Evolutionary conservation across 2,113 vertebrate species (phyloP), one percentile per base, ranked within the genome.

Genomic region (Spilogale gracilis): DNA sequence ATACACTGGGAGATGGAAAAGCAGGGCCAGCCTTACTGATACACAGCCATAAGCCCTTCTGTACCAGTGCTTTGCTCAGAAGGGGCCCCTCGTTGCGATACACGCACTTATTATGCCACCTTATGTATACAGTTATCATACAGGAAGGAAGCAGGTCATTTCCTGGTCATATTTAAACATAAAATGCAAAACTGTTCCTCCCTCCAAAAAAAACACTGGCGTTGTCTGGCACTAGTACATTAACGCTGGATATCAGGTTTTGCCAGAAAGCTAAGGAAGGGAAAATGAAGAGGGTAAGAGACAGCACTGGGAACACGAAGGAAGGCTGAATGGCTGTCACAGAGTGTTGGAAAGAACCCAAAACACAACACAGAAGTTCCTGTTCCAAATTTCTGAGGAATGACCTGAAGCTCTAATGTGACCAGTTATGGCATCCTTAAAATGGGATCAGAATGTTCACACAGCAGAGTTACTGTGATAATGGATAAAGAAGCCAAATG

Each of bases 101-200:
- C 6, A 12, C 8, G 52, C 60, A 43, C 48, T 78, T 5, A 73
- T 58, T 43, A 16, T 45, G n/a, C 43, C 3, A 25, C 60, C 21
- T 23, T 30, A 20, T 13, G 4, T 23, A 27, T 45, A 43, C 20
- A 60, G 7, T 23, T 88, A 56, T 25, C 21, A 63, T 32, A 71
- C 67, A 6, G 17, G 13, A 27, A 94, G 80, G 63, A 93, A 91
- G 3, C 27, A 30, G 48, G 83, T 52, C 21, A 80, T 74, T 90
- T 84, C 30, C 89, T 48, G 43, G 21, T 16, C 67, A 48, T 17
- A 67, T 1, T 91, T 83, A 80, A 54, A 27, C 2, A 20, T 88
- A 91, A 92, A 67, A 90, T 32, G 21, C 27, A 94, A 94, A 93
- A 48, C 45, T 13, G 11, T 27, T 17, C 50, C 58, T 50, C 21